Base-by-base conservation (phyloP, 2,888 invertebrate genomes). In the Ichneumoninae sp. region DNA sequence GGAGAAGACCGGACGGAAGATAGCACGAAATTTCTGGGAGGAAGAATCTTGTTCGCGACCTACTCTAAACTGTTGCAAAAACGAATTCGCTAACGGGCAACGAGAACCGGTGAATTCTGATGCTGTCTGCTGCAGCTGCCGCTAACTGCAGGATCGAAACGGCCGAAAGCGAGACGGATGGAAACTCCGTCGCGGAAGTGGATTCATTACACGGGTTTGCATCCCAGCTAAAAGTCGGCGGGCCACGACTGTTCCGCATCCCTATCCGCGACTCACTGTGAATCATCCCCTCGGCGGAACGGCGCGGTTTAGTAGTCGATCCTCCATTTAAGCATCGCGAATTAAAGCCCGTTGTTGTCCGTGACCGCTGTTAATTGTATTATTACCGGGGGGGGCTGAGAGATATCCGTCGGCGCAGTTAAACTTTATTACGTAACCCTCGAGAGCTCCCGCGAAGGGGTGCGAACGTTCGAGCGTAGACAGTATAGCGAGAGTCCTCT, bases 11-110 rank as follows among this genome's bases (percentile, higher is more conserved):
- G 26, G 13, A 13, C 3, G 0, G 26, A 57, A 13, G 16, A 33
- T 1, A 30, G 6, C 5, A n/a, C 10, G n/a, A n/a, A 16, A 40
- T 40, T 4, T 8, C 1, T 0, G n/a, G 16, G 30, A 70, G n/a
- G 54, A 81, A 76, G 22, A 70, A 76, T 70, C 26, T 65, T 65
- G 76, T 75, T 71, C 66, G 47, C 22, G 40, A 76, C 71, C 19
- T 4, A 57, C 33, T 82, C 16, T 19, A 44, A 65, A 47, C 6
- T 16, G 54, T 71, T 57, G 57, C 10, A 36, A 77, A 47, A 71
- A 77, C 16, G 71, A 71, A 73, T 66, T 22, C 22, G 36, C 22
- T 60, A 68, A 81, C 69, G 19, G 54, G 54, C 19, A 33, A 82
- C 19, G 19, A 5, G 60, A 63, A 26, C 57, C 13, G 26, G 4